Conservation (phyloP, 2,797 vertebrate genomes). For the Apodemus agrarius region DNA sequence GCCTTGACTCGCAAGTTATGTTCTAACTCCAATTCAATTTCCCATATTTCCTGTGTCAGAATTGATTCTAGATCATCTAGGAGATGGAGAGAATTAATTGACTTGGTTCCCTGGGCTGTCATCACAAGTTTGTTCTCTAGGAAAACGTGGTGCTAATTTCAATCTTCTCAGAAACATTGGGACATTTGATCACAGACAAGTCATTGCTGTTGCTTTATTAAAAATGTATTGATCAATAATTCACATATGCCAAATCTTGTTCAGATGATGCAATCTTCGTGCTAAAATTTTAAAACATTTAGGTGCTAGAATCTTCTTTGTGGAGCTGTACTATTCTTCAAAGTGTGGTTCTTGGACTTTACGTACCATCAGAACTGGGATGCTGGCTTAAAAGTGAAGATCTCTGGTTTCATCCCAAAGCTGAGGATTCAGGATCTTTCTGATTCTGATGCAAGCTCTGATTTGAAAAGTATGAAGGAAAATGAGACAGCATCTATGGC, state of each 20-base stretch:
- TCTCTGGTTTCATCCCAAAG: background rate
- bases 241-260: background rate
- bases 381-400: background rate
- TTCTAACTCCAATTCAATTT: conserved; percentile 40
- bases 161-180: background rate
- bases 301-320: background rate
- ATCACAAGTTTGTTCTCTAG: background rate
- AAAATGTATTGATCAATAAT: background rate
- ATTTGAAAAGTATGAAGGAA: background rate
- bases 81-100: background rate
- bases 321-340: background rate
- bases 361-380: background rate
- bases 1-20: background rate
- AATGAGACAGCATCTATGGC: background rate
- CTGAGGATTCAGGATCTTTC: background rate
- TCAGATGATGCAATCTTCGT: background rate
- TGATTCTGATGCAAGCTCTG: background rate
- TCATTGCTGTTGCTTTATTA: background rate
- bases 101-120: background rate
- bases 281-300: background rate
- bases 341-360: background rate
- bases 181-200: background rate
- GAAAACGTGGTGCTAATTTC: background rate
- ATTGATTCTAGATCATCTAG: background rate
- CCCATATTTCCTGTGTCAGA: background rate